Base-by-base conservation (phyloP, 1,140 invertebrate genomes). In the Frieseomelitta varia region DNA sequence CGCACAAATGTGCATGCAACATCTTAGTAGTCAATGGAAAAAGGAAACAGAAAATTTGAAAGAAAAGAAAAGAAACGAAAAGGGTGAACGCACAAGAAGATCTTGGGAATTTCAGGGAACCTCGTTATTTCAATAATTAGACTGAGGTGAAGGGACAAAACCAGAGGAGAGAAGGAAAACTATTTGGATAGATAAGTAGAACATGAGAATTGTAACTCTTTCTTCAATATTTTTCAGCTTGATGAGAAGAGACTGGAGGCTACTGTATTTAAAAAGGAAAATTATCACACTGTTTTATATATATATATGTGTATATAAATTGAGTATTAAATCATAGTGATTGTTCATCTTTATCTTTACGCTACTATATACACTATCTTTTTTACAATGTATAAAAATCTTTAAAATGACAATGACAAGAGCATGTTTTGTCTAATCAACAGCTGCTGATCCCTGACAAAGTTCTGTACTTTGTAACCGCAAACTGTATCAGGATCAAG, bases 1-100 rank as follows among this genome's bases (percentile, higher is more conserved):
- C 81, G 85, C 85, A 83, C 67, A 87, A 65, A 87, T 80, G 79
- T 88, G 87, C 89, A 90, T 90, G 90, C 90, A 87, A 90, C 90
- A 90, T 81, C 81, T 74, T 81, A 88, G 78, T 47, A 81, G 84
- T 78, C 53, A 88, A 79, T 72, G 56, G 61, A 82, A 88, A 77
- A 34, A 24, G 67, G 65, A 85, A 75, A 76, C 8, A 21, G 55
- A n/a, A 69, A 75, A 30, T 30, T 30, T 30, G 30, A 24, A 17
- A 65, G 15, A 34, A 65, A 75, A 84, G 63, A 75, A 51, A 21
- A 67, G 69, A 53, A 75, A 55, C 47, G 27, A 61, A 47, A 68
- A 74, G n/a, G n/a, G 53, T 19, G 68, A 73, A 51, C 21, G 69
- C 17, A 79, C 39, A 39, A 78, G 77, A 39, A 78, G 77, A 81